Evolutionary conservation across 2,113 vertebrate genomes (phyloP).

Genomic region (Ameiurus melas): DNA sequence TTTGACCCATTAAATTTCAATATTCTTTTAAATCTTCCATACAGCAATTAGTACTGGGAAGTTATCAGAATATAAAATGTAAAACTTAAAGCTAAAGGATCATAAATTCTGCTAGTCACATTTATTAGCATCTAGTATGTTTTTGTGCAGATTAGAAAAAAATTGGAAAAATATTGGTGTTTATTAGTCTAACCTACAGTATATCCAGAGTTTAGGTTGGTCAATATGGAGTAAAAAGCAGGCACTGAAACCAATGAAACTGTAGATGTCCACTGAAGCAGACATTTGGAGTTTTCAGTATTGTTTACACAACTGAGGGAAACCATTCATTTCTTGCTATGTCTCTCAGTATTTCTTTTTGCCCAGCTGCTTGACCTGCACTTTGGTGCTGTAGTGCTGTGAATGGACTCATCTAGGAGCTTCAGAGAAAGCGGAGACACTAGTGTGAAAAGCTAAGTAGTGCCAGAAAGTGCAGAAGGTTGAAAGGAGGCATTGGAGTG

Average conservation of each 20-base stretch:
- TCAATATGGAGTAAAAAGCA: conserved; percentile 84
- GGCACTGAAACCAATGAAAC: conserved; percentile 85
- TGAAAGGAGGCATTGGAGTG: background rate
- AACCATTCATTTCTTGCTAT: conserved; percentile 51
- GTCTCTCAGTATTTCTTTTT: background rate
- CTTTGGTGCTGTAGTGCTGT: conserved; percentile 78
- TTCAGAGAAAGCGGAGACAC: conserved; percentile 82
- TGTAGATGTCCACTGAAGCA: conserved; percentile 95
- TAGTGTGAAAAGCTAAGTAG: conserved; percentile 64
- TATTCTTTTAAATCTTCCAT: background rate
- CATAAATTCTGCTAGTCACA: background rate
- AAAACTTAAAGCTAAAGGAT: background rate
- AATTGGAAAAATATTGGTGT: background rate
- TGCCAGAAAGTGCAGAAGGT: conserved; percentile 78
- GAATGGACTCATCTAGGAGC: conserved; percentile 75
- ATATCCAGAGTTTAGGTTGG: background rate
- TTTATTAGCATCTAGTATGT: background rate
- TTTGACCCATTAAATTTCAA: background rate
- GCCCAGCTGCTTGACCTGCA: conserved; percentile 78
- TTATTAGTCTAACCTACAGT: background rate
- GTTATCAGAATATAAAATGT: background rate
- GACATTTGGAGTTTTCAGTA: conserved; percentile 81
- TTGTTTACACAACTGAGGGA: conserved; percentile 92
- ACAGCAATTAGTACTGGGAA: background rate
- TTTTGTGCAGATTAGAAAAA: background rate